A percentile compares a stretch with the other conserved stretches of the same genome.
Evolutionary conservation across 2,113 vertebrate species (phyloP).

Genomic region (Stigmatopora argus): DNA sequence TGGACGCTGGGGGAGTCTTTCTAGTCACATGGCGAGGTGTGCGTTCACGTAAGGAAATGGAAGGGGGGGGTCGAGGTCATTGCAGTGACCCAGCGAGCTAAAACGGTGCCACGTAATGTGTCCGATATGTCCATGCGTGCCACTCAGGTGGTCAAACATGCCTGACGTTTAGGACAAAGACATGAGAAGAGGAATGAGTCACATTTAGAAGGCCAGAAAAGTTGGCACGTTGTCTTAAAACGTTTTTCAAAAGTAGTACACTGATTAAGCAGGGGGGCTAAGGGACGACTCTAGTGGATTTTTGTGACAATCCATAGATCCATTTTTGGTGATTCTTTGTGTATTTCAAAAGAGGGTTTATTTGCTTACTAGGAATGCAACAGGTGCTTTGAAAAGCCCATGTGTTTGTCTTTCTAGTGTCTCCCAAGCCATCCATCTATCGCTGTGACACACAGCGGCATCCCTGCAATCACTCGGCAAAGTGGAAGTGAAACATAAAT

Average conservation of each 20-base stretch:
- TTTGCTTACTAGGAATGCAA: background rate
- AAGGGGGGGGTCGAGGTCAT: background rate
- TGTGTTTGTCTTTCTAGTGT: constrained; percentile 32
- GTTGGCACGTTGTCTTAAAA: too few species aligned
- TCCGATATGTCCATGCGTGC: constrained; percentile 24
- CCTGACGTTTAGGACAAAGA: constrained; percentile 26
- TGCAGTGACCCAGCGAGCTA: constrained; percentile 35
- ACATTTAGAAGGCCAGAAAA: background rate
- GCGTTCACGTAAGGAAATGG: background rate
- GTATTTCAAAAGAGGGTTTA: background rate
- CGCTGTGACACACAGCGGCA: constrained; percentile 2
- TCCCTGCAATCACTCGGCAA: constrained; percentile 36
- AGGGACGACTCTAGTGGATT: background rate
- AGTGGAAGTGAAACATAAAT: constrained; percentile 38
- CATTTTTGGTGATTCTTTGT: background rate
- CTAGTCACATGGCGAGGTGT: background rate
- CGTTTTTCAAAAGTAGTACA: too few species aligned
- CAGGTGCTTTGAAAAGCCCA: background rate
- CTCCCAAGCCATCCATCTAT: constrained; percentile 37
- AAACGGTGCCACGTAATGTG: constrained; percentile 15
- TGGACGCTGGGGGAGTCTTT: constrained; percentile 19
- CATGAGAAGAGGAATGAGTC: constrained; percentile 6
- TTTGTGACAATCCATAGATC: too few species aligned
- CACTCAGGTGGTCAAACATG: constrained; percentile 24
- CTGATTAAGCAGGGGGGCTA: background rate